Base-by-base conservation (phyloP, 2,888 invertebrate genomes). In the Lasioglossum villosulum region DNA sequence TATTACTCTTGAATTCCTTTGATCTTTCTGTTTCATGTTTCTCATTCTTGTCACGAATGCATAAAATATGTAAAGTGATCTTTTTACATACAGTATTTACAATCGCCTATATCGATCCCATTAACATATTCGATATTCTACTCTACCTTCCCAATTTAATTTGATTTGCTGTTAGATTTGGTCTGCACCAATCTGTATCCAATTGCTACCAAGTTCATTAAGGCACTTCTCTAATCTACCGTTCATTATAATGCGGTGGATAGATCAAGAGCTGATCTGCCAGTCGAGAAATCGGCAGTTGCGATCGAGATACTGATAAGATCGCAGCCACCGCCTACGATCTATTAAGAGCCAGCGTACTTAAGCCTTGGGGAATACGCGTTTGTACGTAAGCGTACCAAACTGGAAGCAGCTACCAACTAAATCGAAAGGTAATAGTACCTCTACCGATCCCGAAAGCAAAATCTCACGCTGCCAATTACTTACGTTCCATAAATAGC, bases 241-340 rank as follows among this genome's bases (percentile, higher is more conserved):
- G 92, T 92, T 94, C 94, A 93, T 94, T 94, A 93, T 92, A 92
- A 92, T 88, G 81, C 88, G 88, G 88, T 88, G 88, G 81, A 66
- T 71, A 70, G 89, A 87, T 87, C 86, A 87, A 87, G 77, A 84
- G 84, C 80, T 83, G 78, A 87, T 73, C 37, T 66, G 73, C 76
- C 79, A 56, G 78, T 81, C 81, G 77, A 80, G 81, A 89, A 92
- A 93, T 93, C 92, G 92, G 92, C 93, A 92, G 92, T 91, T 82
- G 83, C 86, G 88, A 92, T 93, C 92, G 89, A 89, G 89, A 90
- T 90, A 86, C 88, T 86, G 91, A 92, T 93, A 92, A 92, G 91
- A 91, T 92, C 87, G 80, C 76, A 85, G 83, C 86, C 89, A 91
- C 90, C 90, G 90, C 90, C 89, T 90, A 91, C 92, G 92, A 93